These are phyloP conservation scores for Thalassoma bifasciatum DNA, from an alignment of 2,113 vertebrate species.

Conservation along the genomic window DNA sequence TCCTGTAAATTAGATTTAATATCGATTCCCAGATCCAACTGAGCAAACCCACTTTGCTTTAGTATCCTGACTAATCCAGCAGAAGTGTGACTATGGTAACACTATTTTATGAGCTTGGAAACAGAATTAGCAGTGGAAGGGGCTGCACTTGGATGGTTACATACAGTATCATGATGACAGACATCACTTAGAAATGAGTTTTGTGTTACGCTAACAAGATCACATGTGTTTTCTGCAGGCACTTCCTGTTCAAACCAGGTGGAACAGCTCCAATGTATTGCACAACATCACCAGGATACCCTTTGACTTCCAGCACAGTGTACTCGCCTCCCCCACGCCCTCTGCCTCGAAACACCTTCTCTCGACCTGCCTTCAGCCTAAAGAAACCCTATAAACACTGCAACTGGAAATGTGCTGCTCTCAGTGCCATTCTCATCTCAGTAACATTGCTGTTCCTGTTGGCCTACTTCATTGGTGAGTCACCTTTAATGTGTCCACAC, in stretches of 20 bases:
- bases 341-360: conserved; percentile 95
- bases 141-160: conserved; percentile 33
- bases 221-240: conserved; percentile 81
- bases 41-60: conserved; percentile 46
- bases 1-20: conserved; percentile 76
- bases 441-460: conserved; percentile 93
- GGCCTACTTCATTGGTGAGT: conserved; percentile 98
- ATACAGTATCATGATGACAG: conserved; percentile 1
- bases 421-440: conserved; percentile 96
- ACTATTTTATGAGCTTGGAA: conserved; percentile 51
- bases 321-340: conserved; percentile 98
- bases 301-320: conserved; percentile 98
- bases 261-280: conserved; percentile 98
- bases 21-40: conserved; percentile 70
- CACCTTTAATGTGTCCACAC: conserved; percentile 32
- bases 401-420: conserved; percentile 98
- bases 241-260: conserved; percentile 99
- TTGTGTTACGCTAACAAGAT: conserved; percentile 6
- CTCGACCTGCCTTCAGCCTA: conserved; percentile 96
- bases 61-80: conserved; percentile 37
- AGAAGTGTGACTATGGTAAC: conserved; percentile 60
- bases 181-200: not conserved
- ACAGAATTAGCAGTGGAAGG: conserved; percentile 50
- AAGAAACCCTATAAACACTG: conserved; percentile 98
- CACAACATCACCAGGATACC: conserved; percentile 95